Percentiles rank a stretch among this genome's conserved stretches.
Evolutionary conservation across 2,888 invertebrate species (phyloP).

Genomic region (Colletes collaris): DNA sequence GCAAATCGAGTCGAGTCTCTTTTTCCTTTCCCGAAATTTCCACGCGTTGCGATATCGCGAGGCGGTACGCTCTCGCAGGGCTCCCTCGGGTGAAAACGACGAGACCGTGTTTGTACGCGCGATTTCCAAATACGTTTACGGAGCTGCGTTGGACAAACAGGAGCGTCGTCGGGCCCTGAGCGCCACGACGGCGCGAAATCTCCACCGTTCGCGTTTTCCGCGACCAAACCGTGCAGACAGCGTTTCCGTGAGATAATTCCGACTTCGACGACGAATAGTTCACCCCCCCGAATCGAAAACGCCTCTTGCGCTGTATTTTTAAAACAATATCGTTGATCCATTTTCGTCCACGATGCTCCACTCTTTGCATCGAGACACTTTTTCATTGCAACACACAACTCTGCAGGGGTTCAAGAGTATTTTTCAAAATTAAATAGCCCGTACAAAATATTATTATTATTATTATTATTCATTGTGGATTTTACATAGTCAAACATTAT

Average conservation of each 20-base stretch:
- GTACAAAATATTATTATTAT: too few species aligned
- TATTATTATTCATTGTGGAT: too few species aligned
- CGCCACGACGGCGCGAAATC: neutral
- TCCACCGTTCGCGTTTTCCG: slow-evolving; percentile 6
- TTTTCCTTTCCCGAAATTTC: slow-evolving; percentile 36
- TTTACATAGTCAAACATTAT: too few species aligned
- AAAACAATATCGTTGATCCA: too few species aligned
- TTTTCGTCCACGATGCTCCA: too few species aligned
- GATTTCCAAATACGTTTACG: slow-evolving; percentile 35
- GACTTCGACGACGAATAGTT: neutral
- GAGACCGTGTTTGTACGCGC: slow-evolving; percentile 36
- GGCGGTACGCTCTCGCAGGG: neutral
- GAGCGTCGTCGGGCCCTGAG: slow-evolving; percentile 8
- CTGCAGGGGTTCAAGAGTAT: too few species aligned
- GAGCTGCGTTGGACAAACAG: slow-evolving; percentile 16
- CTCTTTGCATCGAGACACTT: too few species aligned
- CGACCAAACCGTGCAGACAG: neutral
- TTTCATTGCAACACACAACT: too few species aligned
- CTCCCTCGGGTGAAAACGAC: slow-evolving; percentile 7
- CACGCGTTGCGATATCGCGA: slow-evolving; percentile 21
- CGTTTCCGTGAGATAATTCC: neutral
- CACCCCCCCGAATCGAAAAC: neutral
- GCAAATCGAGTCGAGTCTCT: slow-evolving; percentile 35
- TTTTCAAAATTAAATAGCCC: too few species aligned
- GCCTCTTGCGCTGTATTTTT: too few species aligned